Conservation (phyloP, 1,140 invertebrate species). For the Lucilia cuprina region DNA sequence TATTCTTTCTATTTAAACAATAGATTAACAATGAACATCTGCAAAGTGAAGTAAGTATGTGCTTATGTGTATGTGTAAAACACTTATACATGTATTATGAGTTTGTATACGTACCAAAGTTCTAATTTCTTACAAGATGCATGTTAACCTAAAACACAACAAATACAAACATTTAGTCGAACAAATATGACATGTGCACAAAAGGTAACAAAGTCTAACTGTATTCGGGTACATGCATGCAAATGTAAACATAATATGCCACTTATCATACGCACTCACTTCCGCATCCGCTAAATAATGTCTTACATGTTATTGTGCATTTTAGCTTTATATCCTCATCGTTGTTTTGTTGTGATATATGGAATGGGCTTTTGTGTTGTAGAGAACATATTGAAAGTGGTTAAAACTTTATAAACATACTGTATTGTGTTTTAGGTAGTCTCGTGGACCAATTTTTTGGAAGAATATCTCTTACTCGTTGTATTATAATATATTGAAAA, state of each 20-base stretch:
- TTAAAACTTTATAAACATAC: conserved; percentile 8
- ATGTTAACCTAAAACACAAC: too few species aligned
- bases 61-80: too few species aligned
- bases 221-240: not conserved
- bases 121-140: too few species aligned
- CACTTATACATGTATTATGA: too few species aligned
- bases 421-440: too few species aligned
- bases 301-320: not conserved
- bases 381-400: not conserved
- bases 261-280: conserved; percentile 12
- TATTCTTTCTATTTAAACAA: not conserved
- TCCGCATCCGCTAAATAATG: conserved; percentile 14
- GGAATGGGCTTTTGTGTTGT: not conserved
- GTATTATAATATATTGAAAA: too few species aligned
- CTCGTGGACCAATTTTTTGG: too few species aligned
- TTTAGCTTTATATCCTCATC: not conserved
- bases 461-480: too few species aligned
- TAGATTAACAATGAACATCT: not conserved
- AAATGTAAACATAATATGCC: conserved; percentile 30
- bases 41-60: not conserved
- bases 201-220: too few species aligned
- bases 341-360: not conserved
- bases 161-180: too few species aligned
- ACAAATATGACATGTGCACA: too few species aligned
- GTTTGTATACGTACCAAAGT: too few species aligned